Percentiles rank a stretch among this genome's conserved stretches.
These are phyloP conservation scores for Lochmaea crataegi DNA, from an alignment of 2,888 invertebrate genomes.

Conservation along the genomic window DNA sequence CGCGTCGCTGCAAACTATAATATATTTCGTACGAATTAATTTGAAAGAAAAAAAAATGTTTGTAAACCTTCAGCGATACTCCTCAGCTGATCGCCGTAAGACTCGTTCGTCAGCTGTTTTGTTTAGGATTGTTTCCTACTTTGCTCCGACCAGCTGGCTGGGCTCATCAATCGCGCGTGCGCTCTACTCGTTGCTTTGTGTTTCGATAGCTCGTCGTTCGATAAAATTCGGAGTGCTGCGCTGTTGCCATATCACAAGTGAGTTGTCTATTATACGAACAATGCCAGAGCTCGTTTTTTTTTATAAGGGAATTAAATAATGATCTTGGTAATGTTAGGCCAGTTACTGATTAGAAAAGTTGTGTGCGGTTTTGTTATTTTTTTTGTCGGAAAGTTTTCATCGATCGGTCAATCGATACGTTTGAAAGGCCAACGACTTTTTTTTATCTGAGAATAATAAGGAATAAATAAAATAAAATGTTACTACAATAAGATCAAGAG, in stretches of 20 bases:
- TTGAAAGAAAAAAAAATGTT: constrained; percentile 15
- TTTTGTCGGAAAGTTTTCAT: too few relatives aligned
- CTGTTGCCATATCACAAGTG: constrained; percentile 13
- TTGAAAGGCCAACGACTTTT: too few relatives aligned
- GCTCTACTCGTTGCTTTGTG: constrained; percentile 43
- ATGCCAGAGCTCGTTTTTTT: background rate
- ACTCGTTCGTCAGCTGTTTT: constrained; percentile 47
- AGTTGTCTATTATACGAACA: background rate
- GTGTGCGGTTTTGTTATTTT: too few relatives aligned
- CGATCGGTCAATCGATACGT: too few relatives aligned
- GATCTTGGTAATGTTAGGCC: too few relatives aligned
- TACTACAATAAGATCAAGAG: too few relatives aligned
- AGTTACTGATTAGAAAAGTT: too few relatives aligned
- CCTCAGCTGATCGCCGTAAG: constrained; percentile 52
- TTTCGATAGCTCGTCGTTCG: constrained; percentile 28
- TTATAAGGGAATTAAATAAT: too few relatives aligned
- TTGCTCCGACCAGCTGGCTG: constrained; percentile 42
- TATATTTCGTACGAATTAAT: constrained; percentile 3
- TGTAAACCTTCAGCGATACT: constrained; percentile 32
- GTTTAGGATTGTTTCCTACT: constrained; percentile 21
- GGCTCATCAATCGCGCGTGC: constrained; percentile 36
- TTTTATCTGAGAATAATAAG: too few relatives aligned
- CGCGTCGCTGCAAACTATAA: constrained; percentile 5
- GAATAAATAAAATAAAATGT: too few relatives aligned
- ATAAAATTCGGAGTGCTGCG: constrained; percentile 24